Evolutionary conservation across 1,140 invertebrate genomes (phyloP), one percentile per base, ranked within the genome.

Genomic region (Musca domestica): DNA sequence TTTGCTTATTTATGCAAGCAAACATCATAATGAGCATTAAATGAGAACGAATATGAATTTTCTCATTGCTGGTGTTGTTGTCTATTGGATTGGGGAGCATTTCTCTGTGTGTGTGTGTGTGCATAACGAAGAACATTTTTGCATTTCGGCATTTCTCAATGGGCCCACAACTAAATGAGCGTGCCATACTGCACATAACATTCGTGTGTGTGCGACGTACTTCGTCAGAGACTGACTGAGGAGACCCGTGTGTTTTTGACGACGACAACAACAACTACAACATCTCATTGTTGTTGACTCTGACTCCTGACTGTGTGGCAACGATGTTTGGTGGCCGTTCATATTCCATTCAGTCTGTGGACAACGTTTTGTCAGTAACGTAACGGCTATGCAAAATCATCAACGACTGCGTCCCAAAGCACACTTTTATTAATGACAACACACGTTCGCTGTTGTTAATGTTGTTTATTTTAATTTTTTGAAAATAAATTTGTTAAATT

Each of bases 321-420:
- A 61, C 34, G 56, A 34, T 61, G 56, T 61, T 61, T 61, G 34
- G 6, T 41, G 56, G 56, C 34, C 34, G 30, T 61, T 61, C 56
- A 61, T 17, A 34, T 61, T 61, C 34, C 56, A 34, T 61, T 61
- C 56, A 61, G 56, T 61, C 56, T 61, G 56, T 61, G 56, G 56
- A 61, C 56, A 61, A 61, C 56, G 56, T 61, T 61, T 61, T 61
- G 56, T 61, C 56, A 61, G 56, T 61, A 41, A 61, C 56, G 56
- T 61, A 61, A 61, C 56, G 27, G 34, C 34, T 41, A 41, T 61
- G 17, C 17, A 61, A 15, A 15, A 61, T n/a, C 27, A 61, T 12
- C 25, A 17, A 58, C 54, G 54, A 30, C n/a, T 6, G 30, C 27
- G 56, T 34, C 34, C 30, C 52, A 25, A 7, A 23, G 20, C 41